Evolutionary conservation across 2,113 vertebrate species (phyloP).

Genomic region (Pseudorhombus dupliciocellatus): DNA sequence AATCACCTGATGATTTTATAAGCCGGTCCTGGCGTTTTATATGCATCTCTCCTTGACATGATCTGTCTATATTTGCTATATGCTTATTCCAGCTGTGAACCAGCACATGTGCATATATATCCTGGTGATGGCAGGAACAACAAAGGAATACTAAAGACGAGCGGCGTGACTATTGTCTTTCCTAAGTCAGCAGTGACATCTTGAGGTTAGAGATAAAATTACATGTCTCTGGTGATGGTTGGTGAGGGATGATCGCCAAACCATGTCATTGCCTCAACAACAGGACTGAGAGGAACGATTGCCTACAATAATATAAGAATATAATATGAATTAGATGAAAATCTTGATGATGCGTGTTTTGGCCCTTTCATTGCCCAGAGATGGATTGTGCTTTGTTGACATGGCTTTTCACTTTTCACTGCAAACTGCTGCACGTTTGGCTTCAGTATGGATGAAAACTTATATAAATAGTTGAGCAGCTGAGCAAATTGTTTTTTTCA

Average conservation of each 20-base stretch:
- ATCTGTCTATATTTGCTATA: slow-evolving; percentile 13
- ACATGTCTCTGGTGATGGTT: slow-evolving; percentile 7
- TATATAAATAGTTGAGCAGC: neutral
- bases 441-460: neutral
- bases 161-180: no score
- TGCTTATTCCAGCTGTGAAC: slow-evolving; percentile 18
- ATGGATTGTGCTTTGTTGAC: no score
- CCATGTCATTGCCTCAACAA: neutral
- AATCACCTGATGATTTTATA: slow-evolving; percentile 1
- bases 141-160: neutral
- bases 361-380: neutral
- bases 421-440: neutral
- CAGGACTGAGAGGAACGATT: neutral
- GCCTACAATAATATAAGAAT: neutral
- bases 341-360: neutral
- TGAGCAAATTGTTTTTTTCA: neutral
- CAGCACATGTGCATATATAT: slow-evolving; percentile 15
- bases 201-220: slow-evolving; percentile 33
- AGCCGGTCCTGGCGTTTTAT: neutral
- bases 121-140: slow-evolving; percentile 8
- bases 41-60: slow-evolving; percentile 3
- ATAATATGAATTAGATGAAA: no score
- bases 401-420: neutral
- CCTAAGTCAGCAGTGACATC: slow-evolving; percentile 63
- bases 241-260: neutral